Evolutionary conservation across 2,888 invertebrate genomes (phyloP).

Genomic region (Schizaphis graminum): DNA sequence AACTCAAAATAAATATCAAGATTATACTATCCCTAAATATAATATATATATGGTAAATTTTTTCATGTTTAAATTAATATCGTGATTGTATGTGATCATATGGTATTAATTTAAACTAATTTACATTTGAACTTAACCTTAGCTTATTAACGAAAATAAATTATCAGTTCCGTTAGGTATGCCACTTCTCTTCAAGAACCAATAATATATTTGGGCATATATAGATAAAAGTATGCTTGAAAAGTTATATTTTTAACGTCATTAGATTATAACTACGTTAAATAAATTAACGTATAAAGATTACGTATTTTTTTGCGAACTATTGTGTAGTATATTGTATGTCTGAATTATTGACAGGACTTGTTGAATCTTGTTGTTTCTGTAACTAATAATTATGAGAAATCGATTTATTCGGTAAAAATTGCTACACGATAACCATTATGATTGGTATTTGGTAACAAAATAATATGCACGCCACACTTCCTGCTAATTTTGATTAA

Average conservation of each 20-base stretch:
- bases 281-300: slow-evolving; percentile 28
- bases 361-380: not conserved
- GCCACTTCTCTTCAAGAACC: not conserved
- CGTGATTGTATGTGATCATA: not conserved
- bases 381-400: not conserved
- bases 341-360: not conserved
- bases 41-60: not conserved
- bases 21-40: not conserved
- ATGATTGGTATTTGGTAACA: not conserved
- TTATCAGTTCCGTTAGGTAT: slow-evolving; percentile 38
- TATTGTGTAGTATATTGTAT: not conserved
- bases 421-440: not conserved
- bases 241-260: slow-evolving; percentile 22
- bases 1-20: not conserved
- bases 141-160: not conserved
- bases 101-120: slow-evolving; percentile 7
- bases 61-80: not conserved
- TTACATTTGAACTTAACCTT: slow-evolving; percentile 27
- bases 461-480: not conserved
- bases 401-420: not conserved
- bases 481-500: slow-evolving; percentile 35
- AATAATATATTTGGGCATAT: slow-evolving; percentile 16
- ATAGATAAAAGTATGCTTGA: slow-evolving; percentile 35
- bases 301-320: not conserved
- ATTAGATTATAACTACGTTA: not conserved